A percentile compares a stretch with the other conserved stretches of the same genome.
Evolutionary conservation across 2,888 invertebrate species (phyloP).

Genomic region (Noctua janthina): DNA sequence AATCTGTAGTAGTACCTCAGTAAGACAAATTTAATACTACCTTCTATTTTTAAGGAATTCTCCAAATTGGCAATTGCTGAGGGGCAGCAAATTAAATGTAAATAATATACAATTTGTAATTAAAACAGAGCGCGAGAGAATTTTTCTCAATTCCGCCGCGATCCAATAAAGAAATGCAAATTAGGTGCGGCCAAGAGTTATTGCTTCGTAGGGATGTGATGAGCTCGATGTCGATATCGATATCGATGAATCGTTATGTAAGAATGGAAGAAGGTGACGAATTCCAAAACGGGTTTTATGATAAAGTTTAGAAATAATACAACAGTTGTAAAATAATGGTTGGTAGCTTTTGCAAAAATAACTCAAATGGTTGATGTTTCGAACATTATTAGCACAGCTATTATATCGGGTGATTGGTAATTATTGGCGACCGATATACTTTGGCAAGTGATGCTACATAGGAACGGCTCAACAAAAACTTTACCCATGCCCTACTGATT

Average conservation of each 20-base stretch:
- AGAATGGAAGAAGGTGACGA: background rate
- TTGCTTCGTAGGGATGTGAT: constrained; percentile 74
- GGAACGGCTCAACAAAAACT: background rate
- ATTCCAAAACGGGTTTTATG: too few species aligned
- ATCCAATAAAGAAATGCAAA: constrained; percentile 90
- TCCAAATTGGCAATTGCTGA: constrained; percentile 44
- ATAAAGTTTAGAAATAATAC: background rate
- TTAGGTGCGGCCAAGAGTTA: constrained; percentile 87
- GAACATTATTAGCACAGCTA: background rate
- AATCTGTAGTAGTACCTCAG: background rate
- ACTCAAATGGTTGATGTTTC: background rate
- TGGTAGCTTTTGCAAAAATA: background rate
- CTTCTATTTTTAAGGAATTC: constrained; percentile 27
- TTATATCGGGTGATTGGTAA: background rate
- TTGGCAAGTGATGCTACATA: background rate
- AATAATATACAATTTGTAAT: constrained; percentile 78
- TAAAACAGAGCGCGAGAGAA: constrained; percentile 81
- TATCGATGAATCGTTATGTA: constrained; percentile 12
- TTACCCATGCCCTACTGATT: background rate
- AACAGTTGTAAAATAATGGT: background rate
- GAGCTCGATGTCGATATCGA: constrained; percentile 22
- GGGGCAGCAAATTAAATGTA: constrained; percentile 69
- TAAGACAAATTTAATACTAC: background rate
- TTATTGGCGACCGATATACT: background rate
- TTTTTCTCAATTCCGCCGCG: constrained; percentile 86